phyloP scores from a whole-genome alignment of 2,888 invertebrate species.

The Orgyia antiqua region DNA sequence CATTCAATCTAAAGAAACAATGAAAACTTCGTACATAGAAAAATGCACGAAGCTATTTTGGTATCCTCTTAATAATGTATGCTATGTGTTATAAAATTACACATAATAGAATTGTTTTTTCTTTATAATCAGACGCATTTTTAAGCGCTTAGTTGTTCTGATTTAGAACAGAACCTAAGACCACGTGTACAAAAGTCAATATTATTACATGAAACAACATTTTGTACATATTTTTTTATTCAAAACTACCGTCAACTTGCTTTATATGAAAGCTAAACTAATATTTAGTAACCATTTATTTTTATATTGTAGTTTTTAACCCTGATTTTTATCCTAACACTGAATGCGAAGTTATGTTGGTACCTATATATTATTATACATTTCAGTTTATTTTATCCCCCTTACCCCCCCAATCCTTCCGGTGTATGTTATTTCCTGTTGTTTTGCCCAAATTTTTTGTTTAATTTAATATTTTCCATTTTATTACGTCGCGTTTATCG shows the following conservation, averaged over 20 bases:
- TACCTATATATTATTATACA: constrained; percentile 71
- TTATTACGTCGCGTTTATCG: constrained; percentile 20
- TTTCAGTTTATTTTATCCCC: constrained; percentile 75
- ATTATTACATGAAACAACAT: too few species aligned
- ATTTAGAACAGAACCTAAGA: too few species aligned
- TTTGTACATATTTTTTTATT: too few species aligned
- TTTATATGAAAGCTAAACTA: constrained; percentile 28
- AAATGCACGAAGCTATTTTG: too few species aligned
- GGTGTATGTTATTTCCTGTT: constrained; percentile 43
- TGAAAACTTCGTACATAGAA: too few species aligned
- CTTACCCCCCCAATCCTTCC: constrained; percentile 43
- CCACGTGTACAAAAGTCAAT: too few species aligned
- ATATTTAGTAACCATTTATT: constrained; percentile 34
- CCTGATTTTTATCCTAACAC: constrained; percentile 52
- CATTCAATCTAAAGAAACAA: too few species aligned
- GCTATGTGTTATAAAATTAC: too few species aligned
- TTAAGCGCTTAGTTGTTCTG: too few species aligned
- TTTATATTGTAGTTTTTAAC: constrained; percentile 31
- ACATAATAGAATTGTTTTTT: too few species aligned
- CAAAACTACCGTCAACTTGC: constrained; percentile 22
- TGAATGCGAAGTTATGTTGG: constrained; percentile 59
- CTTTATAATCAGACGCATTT: too few species aligned
- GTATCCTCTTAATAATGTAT: too few species aligned
- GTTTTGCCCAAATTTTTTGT: background rate
- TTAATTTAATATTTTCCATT: constrained; percentile 2